Conservation (phyloP, 2,888 invertebrate species). For the Limnephilus marmoratus region DNA sequence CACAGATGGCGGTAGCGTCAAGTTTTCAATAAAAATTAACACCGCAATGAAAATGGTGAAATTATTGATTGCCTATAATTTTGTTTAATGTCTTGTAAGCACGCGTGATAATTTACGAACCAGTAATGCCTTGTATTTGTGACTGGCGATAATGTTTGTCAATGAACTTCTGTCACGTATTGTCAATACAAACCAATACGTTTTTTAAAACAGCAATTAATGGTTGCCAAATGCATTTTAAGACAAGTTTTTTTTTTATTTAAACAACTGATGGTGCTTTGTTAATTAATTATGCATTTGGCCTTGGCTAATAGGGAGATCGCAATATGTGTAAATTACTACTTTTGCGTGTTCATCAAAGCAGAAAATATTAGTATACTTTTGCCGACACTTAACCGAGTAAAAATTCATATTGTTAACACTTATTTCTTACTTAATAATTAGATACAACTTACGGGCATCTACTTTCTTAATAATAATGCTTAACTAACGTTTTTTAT, state of each 20-base stretch:
- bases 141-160: conserved; percentile 6
- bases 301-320: background rate
- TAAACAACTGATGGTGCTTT: background rate
- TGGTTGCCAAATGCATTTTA: background rate
- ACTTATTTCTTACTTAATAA: too few species aligned
- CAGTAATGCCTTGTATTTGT: background rate
- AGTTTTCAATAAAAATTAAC: conserved; percentile 42
- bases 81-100: conserved; percentile 25
- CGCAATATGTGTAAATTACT: background rate
- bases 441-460: too few species aligned
- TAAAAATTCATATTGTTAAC: background rate
- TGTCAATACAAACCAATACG: conserved; percentile 10
- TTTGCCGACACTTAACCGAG: background rate
- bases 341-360: background rate
- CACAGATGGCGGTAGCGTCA: conserved; percentile 59
- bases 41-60: conserved; percentile 26
- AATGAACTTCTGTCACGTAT: background rate
- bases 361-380: background rate
- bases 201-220: background rate
- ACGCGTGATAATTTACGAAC: conserved; percentile 31
- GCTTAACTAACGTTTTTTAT: too few species aligned
- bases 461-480: too few species aligned
- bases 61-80: conserved; percentile 44
- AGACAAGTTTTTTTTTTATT: background rate
- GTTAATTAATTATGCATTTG: background rate